Evolutionary conservation across 2,113 vertebrate genomes (phyloP).

Genomic region (Vicugna pacos): DNA sequence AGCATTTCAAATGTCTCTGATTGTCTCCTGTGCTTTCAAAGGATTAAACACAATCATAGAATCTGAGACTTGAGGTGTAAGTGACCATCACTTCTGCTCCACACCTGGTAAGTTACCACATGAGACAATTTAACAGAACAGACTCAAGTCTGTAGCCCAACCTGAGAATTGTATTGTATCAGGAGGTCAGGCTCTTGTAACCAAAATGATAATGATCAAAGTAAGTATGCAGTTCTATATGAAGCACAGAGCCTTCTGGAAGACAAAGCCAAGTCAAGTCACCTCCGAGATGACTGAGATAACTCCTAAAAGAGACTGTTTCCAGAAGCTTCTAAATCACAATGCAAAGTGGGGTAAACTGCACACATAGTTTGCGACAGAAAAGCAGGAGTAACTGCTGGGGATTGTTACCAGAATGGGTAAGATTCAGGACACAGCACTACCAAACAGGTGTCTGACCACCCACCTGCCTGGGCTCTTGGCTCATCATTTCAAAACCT

Average conservation of each 20-base stretch:
- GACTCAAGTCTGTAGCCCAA: not conserved
- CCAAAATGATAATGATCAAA: not conserved
- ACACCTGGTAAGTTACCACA: not conserved
- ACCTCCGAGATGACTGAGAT: not conserved
- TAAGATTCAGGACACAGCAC: not conserved
- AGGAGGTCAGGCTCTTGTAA: not conserved
- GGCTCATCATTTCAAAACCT: slow-evolving; percentile 25
- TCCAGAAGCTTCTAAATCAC: not conserved
- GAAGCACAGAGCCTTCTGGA: slow-evolving; percentile 7
- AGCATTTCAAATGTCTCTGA: not conserved
- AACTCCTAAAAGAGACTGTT: slow-evolving; percentile 46
- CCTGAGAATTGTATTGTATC: not conserved
- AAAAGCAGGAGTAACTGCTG: not conserved
- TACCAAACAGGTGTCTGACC: not conserved
- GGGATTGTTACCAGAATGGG: not conserved
- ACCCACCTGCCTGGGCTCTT: not conserved
- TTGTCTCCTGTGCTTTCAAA: slow-evolving; percentile 5
- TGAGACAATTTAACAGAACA: slow-evolving; percentile 3
- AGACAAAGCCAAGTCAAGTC: not conserved
- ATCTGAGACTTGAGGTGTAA: not conserved
- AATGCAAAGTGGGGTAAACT: not conserved
- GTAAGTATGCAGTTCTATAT: not conserved
- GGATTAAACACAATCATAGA: slow-evolving; percentile 22
- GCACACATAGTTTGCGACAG: not conserved
- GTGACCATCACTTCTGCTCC: not conserved